Percentiles rank a stretch among this genome's conserved stretches.
These are phyloP conservation scores for Pyrrhia umbra DNA, from an alignment of 2,888 invertebrate species.

Conservation along the genomic window DNA sequence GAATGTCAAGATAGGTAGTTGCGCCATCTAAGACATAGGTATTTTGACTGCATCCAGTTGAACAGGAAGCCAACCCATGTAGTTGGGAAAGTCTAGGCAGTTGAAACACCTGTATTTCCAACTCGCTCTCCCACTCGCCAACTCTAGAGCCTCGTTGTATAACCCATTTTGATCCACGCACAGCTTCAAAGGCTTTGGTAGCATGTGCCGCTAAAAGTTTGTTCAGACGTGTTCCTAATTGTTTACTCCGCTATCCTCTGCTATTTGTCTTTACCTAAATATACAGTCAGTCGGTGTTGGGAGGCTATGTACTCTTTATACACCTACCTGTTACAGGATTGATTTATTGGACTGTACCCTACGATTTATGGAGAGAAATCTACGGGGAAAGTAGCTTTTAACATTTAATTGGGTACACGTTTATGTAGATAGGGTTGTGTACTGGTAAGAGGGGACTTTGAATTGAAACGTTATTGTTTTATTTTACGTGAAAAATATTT, in stretches of 20 bases:
- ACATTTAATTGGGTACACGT: background rate
- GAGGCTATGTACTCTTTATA: conserved; percentile 3
- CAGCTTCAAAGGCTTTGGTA: conserved; percentile 33
- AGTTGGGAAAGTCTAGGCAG: no score
- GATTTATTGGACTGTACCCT: conserved; percentile 13
- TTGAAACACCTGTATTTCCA: no score
- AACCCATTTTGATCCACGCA: conserved; percentile 23
- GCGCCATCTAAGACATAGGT: no score
- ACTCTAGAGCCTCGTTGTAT: background rate
- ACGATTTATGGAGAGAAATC: background rate
- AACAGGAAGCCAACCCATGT: no score
- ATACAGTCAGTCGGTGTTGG: conserved; percentile 1
- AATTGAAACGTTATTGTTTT: background rate
- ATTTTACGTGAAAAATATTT: no score
- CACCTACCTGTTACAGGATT: conserved; percentile 7
- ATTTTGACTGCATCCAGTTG: no score
- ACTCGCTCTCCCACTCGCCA: no score
- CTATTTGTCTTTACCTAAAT: conserved; percentile 25
- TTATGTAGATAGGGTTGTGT: background rate
- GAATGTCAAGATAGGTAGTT: no score
- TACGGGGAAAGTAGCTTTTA: background rate
- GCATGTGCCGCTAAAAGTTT: conserved; percentile 43
- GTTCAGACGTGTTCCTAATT: conserved; percentile 33
- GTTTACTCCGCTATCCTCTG: conserved; percentile 24
- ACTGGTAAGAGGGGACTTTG: background rate